Evolutionary conservation across 2,113 vertebrate genomes (phyloP).

Genomic region (Ornithorhynchus anatinus): DNA sequence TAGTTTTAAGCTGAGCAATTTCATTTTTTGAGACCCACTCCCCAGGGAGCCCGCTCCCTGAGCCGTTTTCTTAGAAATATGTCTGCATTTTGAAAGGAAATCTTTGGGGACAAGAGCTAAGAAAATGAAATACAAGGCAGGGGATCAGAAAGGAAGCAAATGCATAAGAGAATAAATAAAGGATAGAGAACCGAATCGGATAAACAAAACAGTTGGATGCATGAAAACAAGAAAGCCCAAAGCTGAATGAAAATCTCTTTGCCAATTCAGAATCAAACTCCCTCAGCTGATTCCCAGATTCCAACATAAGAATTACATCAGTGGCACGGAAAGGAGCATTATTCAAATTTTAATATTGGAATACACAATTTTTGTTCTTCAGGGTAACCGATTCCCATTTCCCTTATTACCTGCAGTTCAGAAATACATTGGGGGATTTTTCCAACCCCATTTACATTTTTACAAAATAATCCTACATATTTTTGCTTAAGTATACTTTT

Average conservation of each 20-base stretch:
- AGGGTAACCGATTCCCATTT: slow-evolving; percentile 44
- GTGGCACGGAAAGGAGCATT: slow-evolving; percentile 44
- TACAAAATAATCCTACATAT: slow-evolving; percentile 43
- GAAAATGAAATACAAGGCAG: slow-evolving; percentile 65
- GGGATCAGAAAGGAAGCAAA: slow-evolving; percentile 49
- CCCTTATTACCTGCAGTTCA: slow-evolving; percentile 23
- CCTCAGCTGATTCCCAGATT: slow-evolving; percentile 45
- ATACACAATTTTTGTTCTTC: slow-evolving; percentile 28
- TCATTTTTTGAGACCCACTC: slow-evolving; percentile 52
- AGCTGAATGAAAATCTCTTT: slow-evolving; percentile 51
- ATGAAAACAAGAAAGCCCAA: slow-evolving; percentile 50
- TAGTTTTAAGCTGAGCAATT: slow-evolving; percentile 54
- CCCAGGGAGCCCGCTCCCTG: slow-evolving; percentile 39
- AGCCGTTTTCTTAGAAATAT: slow-evolving; percentile 61
- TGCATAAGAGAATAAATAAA: slow-evolving; percentile 62
- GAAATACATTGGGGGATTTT: slow-evolving; percentile 30
- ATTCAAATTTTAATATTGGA: slow-evolving; percentile 60
- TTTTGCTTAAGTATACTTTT: slow-evolving; percentile 48
- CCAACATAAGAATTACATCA: slow-evolving; percentile 26
- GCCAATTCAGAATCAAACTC: slow-evolving; percentile 45
- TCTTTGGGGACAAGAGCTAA: slow-evolving; percentile 58
- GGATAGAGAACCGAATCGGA: slow-evolving; percentile 46
- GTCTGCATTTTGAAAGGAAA: slow-evolving; percentile 56
- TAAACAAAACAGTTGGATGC: slow-evolving; percentile 59
- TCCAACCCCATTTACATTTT: slow-evolving; percentile 56